Percentiles rank a stretch among this genome's conserved stretches.
phyloP scores from a whole-genome alignment of 23 tunicate species.

The Trididemnum miniatum region DNA sequence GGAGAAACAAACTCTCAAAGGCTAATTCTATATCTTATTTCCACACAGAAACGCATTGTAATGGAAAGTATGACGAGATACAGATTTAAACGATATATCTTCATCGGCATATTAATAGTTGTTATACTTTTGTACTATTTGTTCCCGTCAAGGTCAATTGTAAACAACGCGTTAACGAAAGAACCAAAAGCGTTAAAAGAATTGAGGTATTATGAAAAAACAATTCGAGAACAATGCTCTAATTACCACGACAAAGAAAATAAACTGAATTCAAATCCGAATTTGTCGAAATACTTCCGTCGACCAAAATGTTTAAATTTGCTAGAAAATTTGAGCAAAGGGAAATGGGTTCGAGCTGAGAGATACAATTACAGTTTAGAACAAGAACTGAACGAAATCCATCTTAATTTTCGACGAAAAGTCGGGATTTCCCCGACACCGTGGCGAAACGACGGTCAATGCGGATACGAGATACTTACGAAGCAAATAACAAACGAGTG shows the following conservation, averaged over 20 bases:
- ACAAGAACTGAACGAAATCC: slow-evolving; percentile 1
- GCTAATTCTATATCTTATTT: no score
- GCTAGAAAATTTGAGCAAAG: slow-evolving; percentile 24
- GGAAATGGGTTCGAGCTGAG: slow-evolving; percentile 3
- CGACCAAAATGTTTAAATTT: slow-evolving; percentile 26
- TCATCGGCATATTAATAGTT: no score
- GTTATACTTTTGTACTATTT: no score
- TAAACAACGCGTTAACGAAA: no score
- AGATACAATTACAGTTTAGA: not conserved
- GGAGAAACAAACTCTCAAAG: no score
- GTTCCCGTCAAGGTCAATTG: no score
- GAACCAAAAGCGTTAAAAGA: slow-evolving; percentile 4
- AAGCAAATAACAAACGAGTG: not conserved
- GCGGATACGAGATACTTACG: slow-evolving; percentile 13
- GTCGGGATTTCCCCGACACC: not conserved
- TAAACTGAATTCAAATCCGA: not conserved
- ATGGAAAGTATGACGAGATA: no score
- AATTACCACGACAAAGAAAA: not conserved
- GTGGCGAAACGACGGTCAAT: slow-evolving; percentile 35
- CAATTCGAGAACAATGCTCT: not conserved
- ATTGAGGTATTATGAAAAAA: not conserved
- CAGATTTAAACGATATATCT: no score
- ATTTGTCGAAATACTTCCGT: not conserved
- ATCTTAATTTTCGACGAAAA: not conserved
- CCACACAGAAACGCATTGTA: no score